Conservation (phyloP, 2,113 vertebrate species). For the human (Homo sapiens) region GRCh38 chr19:35912501-35913000, state of each 20-base stretch:
- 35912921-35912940: neutral
- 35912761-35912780: neutral
- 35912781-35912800: neutral
- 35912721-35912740: neutral
- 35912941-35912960: neutral
- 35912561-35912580: too few relatives aligned
- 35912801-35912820: neutral
- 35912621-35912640: too few relatives aligned
- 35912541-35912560: too few relatives aligned
- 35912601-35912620: too few relatives aligned
- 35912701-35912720: too few relatives aligned
- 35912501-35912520: too few relatives aligned
- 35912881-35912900: neutral
- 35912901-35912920: neutral
- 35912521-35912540: too few relatives aligned
- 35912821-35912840: neutral
- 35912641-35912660: too few relatives aligned
- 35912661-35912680: too few relatives aligned
- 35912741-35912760: neutral
- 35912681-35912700: too few relatives aligned
- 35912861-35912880: neutral
- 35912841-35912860: neutral
- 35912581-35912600: too few relatives aligned
- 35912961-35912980: neutral
- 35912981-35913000: neutral